These are phyloP conservation scores for Calcarius lapponicus DNA, from an alignment of 2,797 vertebrate genomes.

Conservation along the genomic window DNA sequence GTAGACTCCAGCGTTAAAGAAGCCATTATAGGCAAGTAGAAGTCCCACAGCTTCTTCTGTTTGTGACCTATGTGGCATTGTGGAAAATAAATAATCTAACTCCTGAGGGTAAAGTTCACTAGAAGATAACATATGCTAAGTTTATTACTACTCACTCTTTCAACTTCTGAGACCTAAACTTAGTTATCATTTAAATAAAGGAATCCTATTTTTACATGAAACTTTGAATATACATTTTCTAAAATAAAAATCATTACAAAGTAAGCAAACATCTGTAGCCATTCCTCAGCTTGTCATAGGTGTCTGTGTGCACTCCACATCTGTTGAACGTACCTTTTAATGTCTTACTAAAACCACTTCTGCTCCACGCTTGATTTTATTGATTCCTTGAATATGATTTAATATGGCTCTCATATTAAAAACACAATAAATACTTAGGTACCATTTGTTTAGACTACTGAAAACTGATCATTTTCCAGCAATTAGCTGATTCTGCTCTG, in stretches of 20 bases:
- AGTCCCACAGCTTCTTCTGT: background rate
- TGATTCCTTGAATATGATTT: background rate
- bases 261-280: background rate
- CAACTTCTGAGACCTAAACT: background rate
- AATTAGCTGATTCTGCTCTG: background rate
- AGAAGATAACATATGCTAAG: background rate
- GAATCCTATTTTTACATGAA: background rate
- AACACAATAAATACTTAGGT: background rate
- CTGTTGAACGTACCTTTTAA: background rate
- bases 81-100: background rate
- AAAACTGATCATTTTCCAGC: background rate
- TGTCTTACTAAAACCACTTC: background rate
- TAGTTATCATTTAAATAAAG: background rate
- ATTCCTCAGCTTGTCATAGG: background rate
- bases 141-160: background rate
- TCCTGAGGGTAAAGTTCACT: background rate
- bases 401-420: background rate
- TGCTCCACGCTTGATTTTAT: background rate
- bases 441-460: background rate
- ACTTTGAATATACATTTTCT: background rate
- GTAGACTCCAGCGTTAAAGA: constrained; percentile 87
- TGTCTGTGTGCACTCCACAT: background rate
- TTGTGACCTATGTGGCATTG: background rate
- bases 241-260: background rate
- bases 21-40: constrained; percentile 83